These are phyloP conservation scores for Philypnodon macrostomus DNA, from an alignment of 2,797 vertebrate species.

Conservation along the genomic window DNA sequence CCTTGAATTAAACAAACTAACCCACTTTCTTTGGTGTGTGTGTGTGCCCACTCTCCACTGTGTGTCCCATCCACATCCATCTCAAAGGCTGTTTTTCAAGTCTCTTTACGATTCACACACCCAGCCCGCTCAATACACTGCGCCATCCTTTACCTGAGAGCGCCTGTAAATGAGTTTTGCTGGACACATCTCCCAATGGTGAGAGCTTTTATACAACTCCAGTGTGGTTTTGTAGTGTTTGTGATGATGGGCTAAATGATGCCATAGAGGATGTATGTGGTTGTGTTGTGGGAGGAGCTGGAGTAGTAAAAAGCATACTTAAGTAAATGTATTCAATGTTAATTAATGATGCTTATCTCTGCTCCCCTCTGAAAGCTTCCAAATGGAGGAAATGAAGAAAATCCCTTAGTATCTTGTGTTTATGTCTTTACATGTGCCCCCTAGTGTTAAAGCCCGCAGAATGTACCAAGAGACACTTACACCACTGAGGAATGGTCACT, in stretches of 20 bases:
- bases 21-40: constrained; percentile 11
- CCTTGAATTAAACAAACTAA: background rate
- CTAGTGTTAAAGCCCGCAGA: constrained; percentile 5
- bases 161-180: constrained; percentile 46
- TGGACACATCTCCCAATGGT: constrained; percentile 14
- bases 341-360: too few relatives aligned
- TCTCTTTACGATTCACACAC: constrained; percentile 35
- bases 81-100: constrained; percentile 28
- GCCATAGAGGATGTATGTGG: constrained; percentile 8
- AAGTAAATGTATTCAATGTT: too few relatives aligned
- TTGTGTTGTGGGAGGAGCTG: too few relatives aligned
- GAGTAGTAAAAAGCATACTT: too few relatives aligned
- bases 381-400: background rate
- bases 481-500: constrained; percentile 30
- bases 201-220: constrained; percentile 21
- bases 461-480: constrained; percentile 22
- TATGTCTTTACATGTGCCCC: background rate
- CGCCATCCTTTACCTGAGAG: constrained; percentile 28
- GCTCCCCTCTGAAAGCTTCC: background rate
- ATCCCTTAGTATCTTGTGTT: background rate
- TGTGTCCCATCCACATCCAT: too few relatives aligned
- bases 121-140: constrained; percentile 13
- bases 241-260: background rate
- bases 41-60: constrained; percentile 1
- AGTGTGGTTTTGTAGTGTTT: constrained; percentile 1